These are phyloP conservation scores for Leptogaster cylindrica DNA, from an alignment of 2,888 invertebrate genomes.

Conservation along the genomic window DNA sequence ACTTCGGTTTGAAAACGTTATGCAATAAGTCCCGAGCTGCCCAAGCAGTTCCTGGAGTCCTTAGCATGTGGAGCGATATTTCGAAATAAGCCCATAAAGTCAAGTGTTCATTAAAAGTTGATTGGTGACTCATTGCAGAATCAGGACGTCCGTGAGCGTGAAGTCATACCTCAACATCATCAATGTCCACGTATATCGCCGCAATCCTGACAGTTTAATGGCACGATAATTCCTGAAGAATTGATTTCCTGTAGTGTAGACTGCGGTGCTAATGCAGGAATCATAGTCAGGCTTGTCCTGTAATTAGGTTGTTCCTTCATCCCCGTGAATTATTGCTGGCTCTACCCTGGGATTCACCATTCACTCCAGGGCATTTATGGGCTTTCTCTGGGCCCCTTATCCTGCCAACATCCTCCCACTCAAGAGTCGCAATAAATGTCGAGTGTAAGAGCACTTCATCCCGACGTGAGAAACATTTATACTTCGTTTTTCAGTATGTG, in stretches of 20 bases:
- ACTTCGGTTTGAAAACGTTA: constrained; percentile 6
- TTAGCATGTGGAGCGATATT: too few relatives aligned
- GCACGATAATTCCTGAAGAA: constrained; percentile 15
- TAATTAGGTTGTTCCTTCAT: constrained; percentile 24
- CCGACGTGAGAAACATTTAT: constrained; percentile 32
- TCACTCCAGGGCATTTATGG: not conserved
- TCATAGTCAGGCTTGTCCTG: not conserved
- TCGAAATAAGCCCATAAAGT: constrained; percentile 19
- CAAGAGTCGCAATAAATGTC: constrained; percentile 4
- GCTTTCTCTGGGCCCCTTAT: not conserved
- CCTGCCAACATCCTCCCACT: not conserved
- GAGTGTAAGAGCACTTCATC: constrained; percentile 17
- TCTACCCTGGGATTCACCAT: constrained; percentile 15
- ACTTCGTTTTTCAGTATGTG: not conserved
- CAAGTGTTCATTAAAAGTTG: constrained; percentile 33
- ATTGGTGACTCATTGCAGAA: not conserved
- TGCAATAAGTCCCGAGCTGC: not conserved
- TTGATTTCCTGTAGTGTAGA: not conserved
- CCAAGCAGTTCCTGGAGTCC: not conserved
- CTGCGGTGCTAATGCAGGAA: constrained; percentile 3
- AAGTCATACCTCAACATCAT: too few relatives aligned
- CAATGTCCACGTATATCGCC: not conserved
- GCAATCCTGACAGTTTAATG: constrained; percentile 1
- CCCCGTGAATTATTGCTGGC: constrained; percentile 24
- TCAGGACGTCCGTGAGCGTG: too few relatives aligned